These are phyloP conservation scores for Listronotus oregonensis DNA, from an alignment of 1,140 invertebrate species.

Conservation along the genomic window DNA sequence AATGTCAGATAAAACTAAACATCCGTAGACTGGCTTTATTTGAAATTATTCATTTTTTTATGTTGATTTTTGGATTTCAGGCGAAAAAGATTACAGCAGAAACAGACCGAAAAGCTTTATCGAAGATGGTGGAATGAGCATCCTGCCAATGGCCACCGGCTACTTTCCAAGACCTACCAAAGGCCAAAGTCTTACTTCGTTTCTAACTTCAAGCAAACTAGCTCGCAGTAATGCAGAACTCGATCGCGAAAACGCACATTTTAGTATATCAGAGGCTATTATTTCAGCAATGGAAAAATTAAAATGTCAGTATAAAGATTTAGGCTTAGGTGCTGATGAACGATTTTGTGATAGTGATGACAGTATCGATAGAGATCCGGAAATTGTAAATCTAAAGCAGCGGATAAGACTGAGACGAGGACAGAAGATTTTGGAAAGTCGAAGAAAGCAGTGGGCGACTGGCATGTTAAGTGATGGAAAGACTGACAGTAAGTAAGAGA, in stretches of 20 bases:
- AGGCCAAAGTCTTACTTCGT: constrained; percentile 76
- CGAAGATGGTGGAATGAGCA: constrained; percentile 65
- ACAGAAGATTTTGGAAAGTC: constrained; percentile 61
- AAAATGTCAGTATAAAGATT: constrained; percentile 54
- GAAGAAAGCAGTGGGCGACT: constrained; percentile 47
- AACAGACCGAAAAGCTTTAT: constrained; percentile 66
- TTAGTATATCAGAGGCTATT: constrained; percentile 82
- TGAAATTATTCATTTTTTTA: background rate
- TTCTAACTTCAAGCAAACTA: constrained; percentile 74
- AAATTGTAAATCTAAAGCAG: constrained; percentile 68
- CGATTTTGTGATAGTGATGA: constrained; percentile 66
- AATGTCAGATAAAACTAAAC: too few species aligned
- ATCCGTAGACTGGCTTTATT: too few species aligned
- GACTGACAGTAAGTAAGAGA: constrained; percentile 63
- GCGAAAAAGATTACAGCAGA: constrained; percentile 62
- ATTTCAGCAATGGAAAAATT: constrained; percentile 82
- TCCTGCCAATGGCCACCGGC: constrained; percentile 63
- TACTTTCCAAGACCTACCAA: constrained; percentile 68
- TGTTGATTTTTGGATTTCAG: constrained; percentile 48
- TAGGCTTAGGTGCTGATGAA: constrained; percentile 56
- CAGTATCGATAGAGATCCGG: constrained; percentile 69
- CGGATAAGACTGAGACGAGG: constrained; percentile 64
- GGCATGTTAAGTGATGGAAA: constrained; percentile 60
- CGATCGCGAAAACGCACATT: constrained; percentile 87
- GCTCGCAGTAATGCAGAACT: constrained; percentile 74